Conservation (phyloP, 2,113 vertebrate species). For the Cyprinodon tularosa region DNA sequence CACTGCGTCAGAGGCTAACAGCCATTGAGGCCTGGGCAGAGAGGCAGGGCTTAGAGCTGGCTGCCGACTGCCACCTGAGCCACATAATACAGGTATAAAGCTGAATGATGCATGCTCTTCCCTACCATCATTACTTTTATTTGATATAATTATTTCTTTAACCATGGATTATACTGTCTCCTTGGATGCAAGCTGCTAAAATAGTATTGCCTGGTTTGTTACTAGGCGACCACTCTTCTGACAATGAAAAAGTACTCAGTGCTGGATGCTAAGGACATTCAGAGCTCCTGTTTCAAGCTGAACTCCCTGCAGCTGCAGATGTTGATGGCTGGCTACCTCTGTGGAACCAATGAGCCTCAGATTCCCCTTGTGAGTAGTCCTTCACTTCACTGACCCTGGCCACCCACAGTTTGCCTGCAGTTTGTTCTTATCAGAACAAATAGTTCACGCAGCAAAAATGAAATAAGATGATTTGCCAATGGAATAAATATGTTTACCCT, state of each 20-base stretch:
- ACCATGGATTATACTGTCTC: conserved; percentile 1
- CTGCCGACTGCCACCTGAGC: conserved; percentile 93
- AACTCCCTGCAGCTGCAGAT: conserved; percentile 90
- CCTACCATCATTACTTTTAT: background rate
- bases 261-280: conserved; percentile 84
- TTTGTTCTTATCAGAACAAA: background rate
- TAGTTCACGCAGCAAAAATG: background rate
- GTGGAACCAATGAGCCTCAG: conserved; percentile 85
- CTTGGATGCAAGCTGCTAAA: conserved; percentile 26
- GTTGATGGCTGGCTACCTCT: conserved; percentile 87
- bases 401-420: background rate
- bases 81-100: conserved; percentile 85
- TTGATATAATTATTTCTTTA: background rate
- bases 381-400: background rate
- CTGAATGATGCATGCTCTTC: background rate
- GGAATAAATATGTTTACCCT: too few relatives aligned
- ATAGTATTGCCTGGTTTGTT: conserved; percentile 40
- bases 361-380: conserved; percentile 85
- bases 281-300: conserved; percentile 90
- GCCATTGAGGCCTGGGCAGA: conserved; percentile 93
- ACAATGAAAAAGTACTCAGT: conserved; percentile 91
- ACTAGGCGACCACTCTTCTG: conserved; percentile 89
- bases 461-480: too few relatives aligned
- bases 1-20: conserved; percentile 86
- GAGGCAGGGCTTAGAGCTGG: conserved; percentile 93